Evolutionary conservation across 1,140 invertebrate species (phyloP).

Genomic region (Drosophila chauvacae): DNA sequence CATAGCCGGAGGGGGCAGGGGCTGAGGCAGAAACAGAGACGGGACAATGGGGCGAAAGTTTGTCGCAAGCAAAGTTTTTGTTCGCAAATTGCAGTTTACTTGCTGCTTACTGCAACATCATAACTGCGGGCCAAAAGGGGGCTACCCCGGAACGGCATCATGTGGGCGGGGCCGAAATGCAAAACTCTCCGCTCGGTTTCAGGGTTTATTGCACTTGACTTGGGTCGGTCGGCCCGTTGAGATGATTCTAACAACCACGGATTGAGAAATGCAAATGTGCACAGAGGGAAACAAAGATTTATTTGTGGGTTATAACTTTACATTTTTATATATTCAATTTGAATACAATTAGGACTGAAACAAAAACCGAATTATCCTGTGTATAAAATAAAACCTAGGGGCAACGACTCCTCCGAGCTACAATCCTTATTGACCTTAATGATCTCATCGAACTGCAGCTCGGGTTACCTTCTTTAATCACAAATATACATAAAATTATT

Average conservation of each 20-base stretch:
- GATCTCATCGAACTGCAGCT: background rate
- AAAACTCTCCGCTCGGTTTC: conserved; percentile 27
- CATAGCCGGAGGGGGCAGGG: background rate
- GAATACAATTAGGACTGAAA: background rate
- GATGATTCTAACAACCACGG: conserved; percentile 12
- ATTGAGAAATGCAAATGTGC: conserved; percentile 15
- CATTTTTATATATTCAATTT: too few species aligned
- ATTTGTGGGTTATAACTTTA: background rate
- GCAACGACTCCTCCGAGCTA: background rate
- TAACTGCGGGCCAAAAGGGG: conserved; percentile 55
- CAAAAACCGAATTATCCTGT: background rate
- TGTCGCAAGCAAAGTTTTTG: conserved; percentile 47
- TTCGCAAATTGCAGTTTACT: conserved; percentile 71
- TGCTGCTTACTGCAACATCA: conserved; percentile 70
- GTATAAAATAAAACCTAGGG: background rate
- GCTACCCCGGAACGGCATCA: conserved; percentile 6
- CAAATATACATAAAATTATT: too few species aligned
- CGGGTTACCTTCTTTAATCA: background rate
- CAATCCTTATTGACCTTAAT: background rate
- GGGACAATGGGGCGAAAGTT: conserved; percentile 41
- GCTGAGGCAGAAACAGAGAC: background rate
- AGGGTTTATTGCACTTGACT: conserved; percentile 51
- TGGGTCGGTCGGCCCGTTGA: conserved; percentile 20
- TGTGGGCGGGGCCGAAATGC: conserved; percentile 56
- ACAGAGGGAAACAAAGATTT: background rate